Base-by-base conservation (phyloP, 2,888 invertebrate species). In the Phorcus lineatus region DNA sequence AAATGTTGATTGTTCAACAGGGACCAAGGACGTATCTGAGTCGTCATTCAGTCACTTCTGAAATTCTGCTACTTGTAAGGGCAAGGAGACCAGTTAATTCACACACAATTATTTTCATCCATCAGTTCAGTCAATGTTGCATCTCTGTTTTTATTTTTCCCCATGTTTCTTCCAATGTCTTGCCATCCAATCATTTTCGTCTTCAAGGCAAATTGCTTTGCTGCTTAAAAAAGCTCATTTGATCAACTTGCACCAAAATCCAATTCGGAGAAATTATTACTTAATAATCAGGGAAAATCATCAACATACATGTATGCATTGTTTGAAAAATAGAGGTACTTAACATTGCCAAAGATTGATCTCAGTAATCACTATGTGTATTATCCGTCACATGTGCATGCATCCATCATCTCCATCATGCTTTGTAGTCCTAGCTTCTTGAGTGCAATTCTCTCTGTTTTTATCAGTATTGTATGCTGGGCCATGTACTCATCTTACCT, bases 261-360 rank as follows among this genome's bases (percentile, higher is more conserved):
- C 62, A 28, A 24, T 28, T 62, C 28, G 62, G 62, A 62, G 62
- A 62, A 62, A 62, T 24, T 24, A 62, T 62, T 70, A 70, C 40
- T 31, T 70, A 36, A 40, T 36, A 47, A 70, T 70, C 70, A 70
- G 70, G 70, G 70, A 70, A 19, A 70, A 70, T 70, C 70, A 70
- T 36, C 70, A 70, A 70, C 47, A 70, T 70, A 70, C 36, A 70
- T 31, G 36, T 70, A 70, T 70, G 31, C 70, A 70, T 70, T 70
- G 31, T 31, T 70, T 70, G 70, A 36, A 36, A n/a, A 62, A 11
- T 62, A 62, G 24, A 62, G 70, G 70, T 31, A 40, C 70, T 70
- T 31, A 70, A 70, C 36, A 70, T 70, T 70, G 36, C 70, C 70
- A 70, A 70, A 36, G 70, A 70, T n/a, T 70, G 70, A 70, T 70